Percentiles rank a stretch among this genome's conserved stretches.
These are phyloP conservation scores for Hirtodrosophila confusa DNA, from an alignment of 2,888 invertebrate species.

Conservation along the genomic window DNA sequence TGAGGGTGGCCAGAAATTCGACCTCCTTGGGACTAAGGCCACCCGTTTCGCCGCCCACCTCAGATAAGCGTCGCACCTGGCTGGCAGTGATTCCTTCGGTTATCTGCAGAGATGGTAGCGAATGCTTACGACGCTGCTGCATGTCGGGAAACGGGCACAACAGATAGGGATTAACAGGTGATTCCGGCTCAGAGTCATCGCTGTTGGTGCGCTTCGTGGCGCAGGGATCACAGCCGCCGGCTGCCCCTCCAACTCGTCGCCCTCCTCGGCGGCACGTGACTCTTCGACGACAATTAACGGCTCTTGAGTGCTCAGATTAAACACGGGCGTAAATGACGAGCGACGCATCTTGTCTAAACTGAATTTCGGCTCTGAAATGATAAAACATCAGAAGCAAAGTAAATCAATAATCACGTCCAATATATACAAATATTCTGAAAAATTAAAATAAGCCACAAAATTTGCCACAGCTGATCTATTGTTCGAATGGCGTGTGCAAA, in stretches of 20 bases:
- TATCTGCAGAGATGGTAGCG: conserved; percentile 92
- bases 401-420: conserved; percentile 6
- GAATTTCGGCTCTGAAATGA: conserved; percentile 18
- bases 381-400: not conserved
- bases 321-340: conserved; percentile 88
- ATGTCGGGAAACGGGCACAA: conserved; percentile 91
- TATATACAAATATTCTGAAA: too few species aligned
- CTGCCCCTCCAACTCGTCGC: conserved; percentile 87
- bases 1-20: conserved; percentile 93
- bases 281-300: conserved; percentile 94
- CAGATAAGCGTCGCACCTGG: conserved; percentile 92
- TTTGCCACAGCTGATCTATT: too few species aligned
- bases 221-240: conserved; percentile 87
- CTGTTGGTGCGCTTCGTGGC: conserved; percentile 84
- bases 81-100: conserved; percentile 94
- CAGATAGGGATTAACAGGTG: conserved; percentile 92
- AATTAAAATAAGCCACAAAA: too few species aligned
- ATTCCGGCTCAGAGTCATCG: conserved; percentile 88
- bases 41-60: conserved; percentile 90
- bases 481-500: too few species aligned
- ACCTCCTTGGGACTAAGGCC: conserved; percentile 92
- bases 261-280: conserved; percentile 88
- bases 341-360: conserved; percentile 86
- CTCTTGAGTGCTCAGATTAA: conserved; percentile 87
- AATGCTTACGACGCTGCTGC: conserved; percentile 91